Conservation (phyloP, 2,113 vertebrate species). For the Cryptomyrus ogoouensis region DNA sequence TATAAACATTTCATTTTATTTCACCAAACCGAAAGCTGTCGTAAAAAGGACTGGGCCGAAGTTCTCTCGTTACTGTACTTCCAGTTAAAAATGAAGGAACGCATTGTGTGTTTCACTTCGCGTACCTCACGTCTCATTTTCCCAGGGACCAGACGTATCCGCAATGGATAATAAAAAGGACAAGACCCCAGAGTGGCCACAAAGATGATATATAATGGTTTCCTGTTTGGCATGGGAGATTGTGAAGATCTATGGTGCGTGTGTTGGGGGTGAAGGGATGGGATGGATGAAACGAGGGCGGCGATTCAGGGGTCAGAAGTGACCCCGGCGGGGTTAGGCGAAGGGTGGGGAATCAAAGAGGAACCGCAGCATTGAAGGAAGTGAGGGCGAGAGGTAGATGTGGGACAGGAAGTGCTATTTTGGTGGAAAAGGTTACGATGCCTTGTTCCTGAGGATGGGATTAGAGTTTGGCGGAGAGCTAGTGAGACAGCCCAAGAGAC, state of each 20-base stretch:
- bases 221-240: not conserved
- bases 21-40: not conserved
- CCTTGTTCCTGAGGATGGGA: not conserved
- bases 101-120: not conserved
- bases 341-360: not conserved
- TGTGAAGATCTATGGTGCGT: not conserved
- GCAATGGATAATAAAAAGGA: not conserved
- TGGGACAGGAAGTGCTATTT: not conserved
- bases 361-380: not conserved
- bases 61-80: not conserved
- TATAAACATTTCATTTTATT: not conserved
- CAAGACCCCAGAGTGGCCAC: not conserved
- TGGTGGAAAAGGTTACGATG: not conserved
- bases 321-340: not conserved
- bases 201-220: slow-evolving; percentile 12
- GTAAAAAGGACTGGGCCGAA: not conserved
- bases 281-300: not conserved
- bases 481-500: not conserved
- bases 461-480: not conserved
- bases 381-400: not conserved
- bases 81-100: not conserved
- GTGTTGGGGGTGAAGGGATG: not conserved
- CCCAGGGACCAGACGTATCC: not conserved
- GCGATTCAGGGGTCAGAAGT: not conserved
- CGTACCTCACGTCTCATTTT: not conserved